These are phyloP conservation scores for Troides oblongomaculatus DNA, from an alignment of 2,888 invertebrate genomes.

Conservation along the genomic window DNA sequence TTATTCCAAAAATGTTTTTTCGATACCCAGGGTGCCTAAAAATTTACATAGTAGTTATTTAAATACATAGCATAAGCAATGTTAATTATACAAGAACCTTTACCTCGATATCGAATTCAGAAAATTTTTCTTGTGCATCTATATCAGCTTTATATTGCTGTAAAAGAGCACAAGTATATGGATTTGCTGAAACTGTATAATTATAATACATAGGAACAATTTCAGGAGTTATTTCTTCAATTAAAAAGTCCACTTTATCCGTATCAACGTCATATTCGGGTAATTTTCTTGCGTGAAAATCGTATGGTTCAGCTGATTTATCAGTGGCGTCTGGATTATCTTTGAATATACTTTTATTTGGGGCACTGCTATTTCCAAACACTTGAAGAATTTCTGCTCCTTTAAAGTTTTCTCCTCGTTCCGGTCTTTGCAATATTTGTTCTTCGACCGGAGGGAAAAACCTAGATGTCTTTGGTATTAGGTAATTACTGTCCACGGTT, in stretches of 20 bases:
- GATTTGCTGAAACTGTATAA: conserved; percentile 44
- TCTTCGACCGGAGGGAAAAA: conserved; percentile 54
- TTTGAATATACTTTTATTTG: conserved; percentile 44
- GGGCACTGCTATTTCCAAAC: conserved; percentile 29
- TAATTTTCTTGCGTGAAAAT: conserved; percentile 23
- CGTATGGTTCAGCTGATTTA: conserved; percentile 30
- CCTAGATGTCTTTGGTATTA: conserved; percentile 45
- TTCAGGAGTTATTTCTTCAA: conserved; percentile 46
- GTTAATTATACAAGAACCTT: background rate
- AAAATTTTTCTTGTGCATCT: conserved; percentile 55
- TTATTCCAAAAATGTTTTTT: conserved; percentile 60
- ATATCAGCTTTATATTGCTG: conserved; percentile 49
- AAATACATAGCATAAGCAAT: background rate
- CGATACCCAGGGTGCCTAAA: conserved; percentile 56
- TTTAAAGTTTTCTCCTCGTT: conserved; percentile 38
- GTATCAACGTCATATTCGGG: conserved; percentile 37
- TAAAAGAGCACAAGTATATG: conserved; percentile 45
- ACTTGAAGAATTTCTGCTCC: conserved; percentile 18
- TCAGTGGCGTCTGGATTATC: conserved; percentile 33
- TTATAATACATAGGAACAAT: conserved; percentile 35
- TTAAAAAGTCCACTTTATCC: conserved; percentile 52
- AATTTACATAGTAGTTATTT: conserved; percentile 16
- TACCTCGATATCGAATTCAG: conserved; percentile 63
- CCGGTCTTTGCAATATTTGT: conserved; percentile 36
- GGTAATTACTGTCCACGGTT: conserved; percentile 42